Conservation (phyloP, 1,140 invertebrate genomes). For the Eubasilissa regina region DNA sequence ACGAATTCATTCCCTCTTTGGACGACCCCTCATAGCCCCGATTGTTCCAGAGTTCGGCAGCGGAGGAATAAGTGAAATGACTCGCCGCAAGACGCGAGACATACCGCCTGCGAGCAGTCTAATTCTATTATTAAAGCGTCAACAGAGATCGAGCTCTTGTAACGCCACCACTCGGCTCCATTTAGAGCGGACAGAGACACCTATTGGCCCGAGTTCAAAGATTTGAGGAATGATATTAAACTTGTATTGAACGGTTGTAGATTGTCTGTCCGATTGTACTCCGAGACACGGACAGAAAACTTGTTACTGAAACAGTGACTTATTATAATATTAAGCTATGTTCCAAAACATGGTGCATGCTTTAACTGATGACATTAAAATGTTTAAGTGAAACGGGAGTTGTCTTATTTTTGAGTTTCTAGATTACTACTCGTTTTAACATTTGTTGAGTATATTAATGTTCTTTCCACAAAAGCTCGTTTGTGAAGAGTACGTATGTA, state of each 20-base stretch:
- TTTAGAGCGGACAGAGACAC: conserved; percentile 24
- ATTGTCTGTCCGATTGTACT: conserved; percentile 3
- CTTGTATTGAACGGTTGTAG: conserved; percentile 32
- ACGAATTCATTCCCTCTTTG: conserved; percentile 43
- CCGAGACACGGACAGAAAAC: not conserved
- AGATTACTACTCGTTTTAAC: not conserved
- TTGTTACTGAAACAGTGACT: not conserved
- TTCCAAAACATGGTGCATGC: not conserved
- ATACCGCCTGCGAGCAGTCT: conserved; percentile 23
- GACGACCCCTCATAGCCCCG: conserved; percentile 28
- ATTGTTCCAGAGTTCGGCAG: conserved; percentile 40
- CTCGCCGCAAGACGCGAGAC: conserved; percentile 22
- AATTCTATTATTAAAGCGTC: conserved; percentile 50
- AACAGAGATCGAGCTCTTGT: conserved; percentile 47
- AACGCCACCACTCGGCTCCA: not conserved
- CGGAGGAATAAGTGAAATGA: conserved; percentile 45
- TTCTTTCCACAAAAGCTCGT: no score
- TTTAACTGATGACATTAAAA: not conserved
- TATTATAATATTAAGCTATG: not conserved
- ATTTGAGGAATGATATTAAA: conserved; percentile 46
- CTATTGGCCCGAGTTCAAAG: conserved; percentile 44
- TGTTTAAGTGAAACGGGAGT: not conserved
- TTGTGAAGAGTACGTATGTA: no score
- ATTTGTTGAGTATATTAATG: not conserved
- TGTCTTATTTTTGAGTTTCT: not conserved